phyloP scores from a whole-genome alignment of 2,888 invertebrate genomes.

The Torymus tubicola region DNA sequence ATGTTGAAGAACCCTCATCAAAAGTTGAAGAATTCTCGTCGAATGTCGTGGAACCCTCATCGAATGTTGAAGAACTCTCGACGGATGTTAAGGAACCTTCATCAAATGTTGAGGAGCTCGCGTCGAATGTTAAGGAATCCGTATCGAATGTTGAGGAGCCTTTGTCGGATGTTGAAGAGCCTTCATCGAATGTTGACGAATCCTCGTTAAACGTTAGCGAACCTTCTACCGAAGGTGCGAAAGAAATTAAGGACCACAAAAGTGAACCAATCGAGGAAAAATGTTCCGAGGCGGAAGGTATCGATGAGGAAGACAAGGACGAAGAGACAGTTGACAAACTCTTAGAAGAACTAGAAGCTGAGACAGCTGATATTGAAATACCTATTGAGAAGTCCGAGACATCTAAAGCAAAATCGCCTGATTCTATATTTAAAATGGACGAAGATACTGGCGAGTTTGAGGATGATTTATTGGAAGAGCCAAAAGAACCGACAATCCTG shows the following conservation, averaged over 20 bases:
- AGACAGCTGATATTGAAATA: neutral
- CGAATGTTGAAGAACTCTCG: no score
- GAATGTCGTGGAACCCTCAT: no score
- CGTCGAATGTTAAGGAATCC: no score
- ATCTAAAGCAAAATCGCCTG: neutral
- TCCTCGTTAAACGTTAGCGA: neutral
- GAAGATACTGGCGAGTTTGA: constrained; percentile 19
- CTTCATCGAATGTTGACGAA: neutral
- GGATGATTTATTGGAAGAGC: neutral
- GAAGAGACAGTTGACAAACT: neutral
- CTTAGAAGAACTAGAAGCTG: neutral
- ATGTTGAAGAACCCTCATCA: no score
- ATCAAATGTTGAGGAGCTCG: no score
- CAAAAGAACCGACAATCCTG: neutral
- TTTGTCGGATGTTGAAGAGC: neutral
- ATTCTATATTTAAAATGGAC: constrained; percentile 3
- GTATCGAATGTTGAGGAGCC: neutral
- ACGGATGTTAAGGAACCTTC: no score
- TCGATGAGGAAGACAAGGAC: neutral
- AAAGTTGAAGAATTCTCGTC: no score
- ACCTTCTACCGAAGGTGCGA: neutral
- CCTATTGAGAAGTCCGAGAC: neutral
- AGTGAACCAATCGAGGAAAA: no score
- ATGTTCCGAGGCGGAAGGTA: neutral
- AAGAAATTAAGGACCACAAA: constrained; percentile 16